A percentile compares a stretch with the other conserved stretches of the same genome.
Conservation (phyloP, 2,888 invertebrate species). For the Pyrrhia umbra region DNA sequence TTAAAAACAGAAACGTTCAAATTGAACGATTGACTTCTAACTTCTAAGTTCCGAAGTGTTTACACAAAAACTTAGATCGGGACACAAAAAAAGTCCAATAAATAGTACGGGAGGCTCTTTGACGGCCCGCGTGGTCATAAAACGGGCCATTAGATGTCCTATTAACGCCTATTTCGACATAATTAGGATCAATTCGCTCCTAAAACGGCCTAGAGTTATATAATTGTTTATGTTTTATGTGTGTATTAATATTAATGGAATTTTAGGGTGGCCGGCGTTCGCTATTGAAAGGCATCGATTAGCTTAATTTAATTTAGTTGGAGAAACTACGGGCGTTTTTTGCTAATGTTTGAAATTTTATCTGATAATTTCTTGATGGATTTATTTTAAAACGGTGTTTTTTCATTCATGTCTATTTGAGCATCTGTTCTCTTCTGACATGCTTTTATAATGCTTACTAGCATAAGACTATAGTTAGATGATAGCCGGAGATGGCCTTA, state of each 20-base stretch:
- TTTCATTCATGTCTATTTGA: conserved; percentile 11
- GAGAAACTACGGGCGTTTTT: conserved; percentile 56
- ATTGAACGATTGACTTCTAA: conserved; percentile 70
- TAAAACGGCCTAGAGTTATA: conserved; percentile 77
- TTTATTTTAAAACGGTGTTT: conserved; percentile 49
- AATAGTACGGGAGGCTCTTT: conserved; percentile 86
- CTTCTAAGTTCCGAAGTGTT: conserved; percentile 71
- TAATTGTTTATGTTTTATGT: conserved; percentile 84
- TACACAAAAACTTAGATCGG: conserved; percentile 85
- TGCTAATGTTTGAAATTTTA: conserved; percentile 47
- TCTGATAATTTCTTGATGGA: conserved; percentile 53
- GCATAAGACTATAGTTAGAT: not conserved
- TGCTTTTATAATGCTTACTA: conserved; percentile 1
- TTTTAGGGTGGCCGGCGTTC: conserved; percentile 54
- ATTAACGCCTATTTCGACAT: conserved; percentile 90
- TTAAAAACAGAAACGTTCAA: conserved; percentile 69
- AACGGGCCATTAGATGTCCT: conserved; percentile 86
- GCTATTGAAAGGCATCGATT: conserved; percentile 58
- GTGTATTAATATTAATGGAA: conserved; percentile 72
- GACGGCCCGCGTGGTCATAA: conserved; percentile 84
- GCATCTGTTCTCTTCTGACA: conserved; percentile 38
- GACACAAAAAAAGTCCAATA: conserved; percentile 82
- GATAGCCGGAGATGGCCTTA: not conserved
- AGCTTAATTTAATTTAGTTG: conserved; percentile 62
- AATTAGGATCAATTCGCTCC: conserved; percentile 87